These are phyloP conservation scores for Lagenorhynchus albirostris DNA, from an alignment of 2,113 vertebrate genomes.

Conservation along the genomic window DNA sequence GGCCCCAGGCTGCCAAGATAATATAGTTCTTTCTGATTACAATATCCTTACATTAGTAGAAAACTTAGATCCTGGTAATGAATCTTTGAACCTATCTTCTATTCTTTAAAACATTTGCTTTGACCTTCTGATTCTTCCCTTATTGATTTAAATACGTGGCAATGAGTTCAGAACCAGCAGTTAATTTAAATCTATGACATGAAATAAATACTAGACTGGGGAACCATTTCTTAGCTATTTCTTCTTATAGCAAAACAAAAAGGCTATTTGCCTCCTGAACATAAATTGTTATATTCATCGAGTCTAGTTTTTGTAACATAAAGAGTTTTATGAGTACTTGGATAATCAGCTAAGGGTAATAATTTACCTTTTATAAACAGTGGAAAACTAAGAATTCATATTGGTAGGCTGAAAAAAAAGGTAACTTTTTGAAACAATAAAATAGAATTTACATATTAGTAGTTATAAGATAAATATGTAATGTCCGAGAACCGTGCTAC, in stretches of 20 bases:
- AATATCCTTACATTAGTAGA: neutral
- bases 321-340: neutral
- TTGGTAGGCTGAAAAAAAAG: neutral
- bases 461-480: neutral
- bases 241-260: neutral
- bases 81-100: conserved; percentile 44
- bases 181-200: conserved; percentile 41
- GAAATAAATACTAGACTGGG: neutral
- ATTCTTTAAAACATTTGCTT: conserved; percentile 7
- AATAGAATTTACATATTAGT: neutral
- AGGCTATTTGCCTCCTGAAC: neutral
- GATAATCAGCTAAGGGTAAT: neutral
- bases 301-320: neutral
- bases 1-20: neutral
- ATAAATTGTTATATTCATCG: neutral
- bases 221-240: neutral
- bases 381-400: neutral
- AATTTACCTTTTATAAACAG: neutral
- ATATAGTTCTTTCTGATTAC: neutral
- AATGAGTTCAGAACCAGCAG: neutral
- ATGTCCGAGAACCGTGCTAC: neutral
- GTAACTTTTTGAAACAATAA: neutral
- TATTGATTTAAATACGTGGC: conserved; percentile 17
- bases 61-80: neutral
- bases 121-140: conserved; percentile 24